Evolutionary conservation across 1,140 invertebrate species (phyloP), one percentile per base, ranked within the genome.

Genomic region (Nephotettix cincticeps): DNA sequence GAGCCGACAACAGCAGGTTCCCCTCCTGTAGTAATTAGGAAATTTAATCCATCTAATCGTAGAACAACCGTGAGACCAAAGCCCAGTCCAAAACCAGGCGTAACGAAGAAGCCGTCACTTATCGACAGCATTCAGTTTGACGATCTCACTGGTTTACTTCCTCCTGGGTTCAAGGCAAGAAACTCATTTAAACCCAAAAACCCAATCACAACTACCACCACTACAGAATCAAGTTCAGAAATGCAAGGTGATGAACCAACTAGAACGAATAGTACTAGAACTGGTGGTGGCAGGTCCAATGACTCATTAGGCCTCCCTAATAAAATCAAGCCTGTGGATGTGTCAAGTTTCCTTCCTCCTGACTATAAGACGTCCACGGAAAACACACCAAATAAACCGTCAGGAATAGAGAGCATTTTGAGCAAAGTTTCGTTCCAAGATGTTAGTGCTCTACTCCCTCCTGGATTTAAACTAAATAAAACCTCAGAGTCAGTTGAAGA

Each of bases 301-400:
- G 74, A 74, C 19, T 30, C 51, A 13, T 71, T 69, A 36, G 40
- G 56, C 1, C 61, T 69, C 2, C 71, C 73, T 19, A 76, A 76
- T 65, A 86, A 77, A 84, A 83, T 73, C 81, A 84, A 81, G 79
- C 70, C 72, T 63, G 84, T 88, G 74, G 85, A 89, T 74, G 82
- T 88, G 68, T 85, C 83, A 28, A 81, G 86, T 9, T 83, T 89
- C 17, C 78, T 92, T 43, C 91, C 90, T 21, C 87, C 88, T 73
- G 90, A 87, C 74, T 89, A 86, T 76, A 88, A 84, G 66, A 80
- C 81, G 9, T 80, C 84, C 51, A 83, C 84, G 73, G 77, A 81
- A 71, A 75, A 79, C 1, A 74, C 69, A 2, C 72, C 66, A 19
- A 80, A 81, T 0, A 76, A 75, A 66, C 45, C 68, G 30, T 73